phyloP scores from a whole-genome alignment of 2,113 vertebrate species.

The Erythrolamprus reginae region DNA sequence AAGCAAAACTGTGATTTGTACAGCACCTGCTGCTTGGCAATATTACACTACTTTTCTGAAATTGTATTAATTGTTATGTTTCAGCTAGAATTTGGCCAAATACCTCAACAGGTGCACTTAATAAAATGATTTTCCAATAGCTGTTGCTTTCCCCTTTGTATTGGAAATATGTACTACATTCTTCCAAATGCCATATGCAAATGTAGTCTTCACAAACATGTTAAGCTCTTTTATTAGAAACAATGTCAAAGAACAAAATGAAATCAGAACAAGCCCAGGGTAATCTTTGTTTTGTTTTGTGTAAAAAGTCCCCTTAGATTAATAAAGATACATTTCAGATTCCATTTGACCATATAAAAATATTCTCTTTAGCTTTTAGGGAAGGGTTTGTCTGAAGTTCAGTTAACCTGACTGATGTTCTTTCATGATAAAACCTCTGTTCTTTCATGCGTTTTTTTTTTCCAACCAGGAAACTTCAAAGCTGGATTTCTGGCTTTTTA shows the following conservation, averaged over 20 bases:
- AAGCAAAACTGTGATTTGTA: not conserved
- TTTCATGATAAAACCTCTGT: not conserved
- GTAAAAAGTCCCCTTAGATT: not conserved
- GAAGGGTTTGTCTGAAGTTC: not conserved
- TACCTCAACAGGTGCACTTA: not conserved
- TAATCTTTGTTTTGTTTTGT: not conserved
- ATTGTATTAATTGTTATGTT: not conserved
- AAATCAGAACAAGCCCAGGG: not conserved
- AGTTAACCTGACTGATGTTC: not conserved
- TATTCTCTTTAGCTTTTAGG: not conserved
- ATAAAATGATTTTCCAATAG: not conserved
- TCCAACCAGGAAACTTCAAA: not conserved
- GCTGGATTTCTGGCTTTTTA: not conserved
- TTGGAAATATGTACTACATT: not conserved
- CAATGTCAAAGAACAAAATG: not conserved
- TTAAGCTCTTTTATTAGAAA: not conserved
- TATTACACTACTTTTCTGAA: not conserved
- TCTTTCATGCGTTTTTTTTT: not conserved
- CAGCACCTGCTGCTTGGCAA: not conserved
- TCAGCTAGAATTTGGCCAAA: not conserved
- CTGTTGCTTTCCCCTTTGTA: not conserved
- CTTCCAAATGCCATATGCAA: not conserved
- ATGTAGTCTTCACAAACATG: not conserved
- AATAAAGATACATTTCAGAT: not conserved
- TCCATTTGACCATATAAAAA: fast-evolving